Evolutionary conservation across 2,113 vertebrate genomes (phyloP), one percentile per base, ranked within the genome.

Genomic region (Dasyornis broadbenti): DNA sequence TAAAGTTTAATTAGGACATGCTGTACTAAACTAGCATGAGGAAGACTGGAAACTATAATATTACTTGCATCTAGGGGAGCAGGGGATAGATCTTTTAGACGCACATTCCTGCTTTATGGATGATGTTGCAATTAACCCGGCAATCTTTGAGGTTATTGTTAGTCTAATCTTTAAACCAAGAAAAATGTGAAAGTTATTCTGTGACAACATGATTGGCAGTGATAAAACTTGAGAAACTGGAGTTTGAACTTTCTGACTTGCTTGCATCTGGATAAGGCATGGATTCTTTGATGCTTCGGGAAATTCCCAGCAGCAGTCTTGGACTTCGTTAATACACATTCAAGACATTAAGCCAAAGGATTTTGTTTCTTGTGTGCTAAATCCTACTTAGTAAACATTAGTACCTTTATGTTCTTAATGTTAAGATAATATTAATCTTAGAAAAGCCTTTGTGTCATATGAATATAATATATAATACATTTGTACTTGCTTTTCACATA

Each of bases 371-470:
- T 65, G 47, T 71, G 47, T 80, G 85, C 83, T 95, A 97, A 84
- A 76, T 92, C 69, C 94, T 81, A 75, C 57, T 96, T 82, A 78
- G 70, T 96, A 85, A 84, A 95, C 40, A 76, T 91, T 66, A 79
- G 56, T 89, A 87, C 92, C 88, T 93, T 86, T 82, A 83, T 86
- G 56, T 89, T 92, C 63, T 94, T 93, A 77, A 72, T 75, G 42
- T 35, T 94, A 91, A 77, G 40, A 75, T 92, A 88, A 71, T 89
- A 83, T 71, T 97, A 90, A 94, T 85, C 63, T 95, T 91, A 90
- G 82, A 56, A 90, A 40, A 63, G 70, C 45, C 82, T 96, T 97
- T 88, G 18, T 94, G 30, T 95, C 72, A 53, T 64, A 75, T 0
- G 0, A 84, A 70, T 80, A 47, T 66, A 90, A 86, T 70, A 82